Percentiles rank a stretch among this genome's conserved stretches.
phyloP scores from a whole-genome alignment of 2,113 vertebrate species.

The Aplodontia rufa region DNA sequence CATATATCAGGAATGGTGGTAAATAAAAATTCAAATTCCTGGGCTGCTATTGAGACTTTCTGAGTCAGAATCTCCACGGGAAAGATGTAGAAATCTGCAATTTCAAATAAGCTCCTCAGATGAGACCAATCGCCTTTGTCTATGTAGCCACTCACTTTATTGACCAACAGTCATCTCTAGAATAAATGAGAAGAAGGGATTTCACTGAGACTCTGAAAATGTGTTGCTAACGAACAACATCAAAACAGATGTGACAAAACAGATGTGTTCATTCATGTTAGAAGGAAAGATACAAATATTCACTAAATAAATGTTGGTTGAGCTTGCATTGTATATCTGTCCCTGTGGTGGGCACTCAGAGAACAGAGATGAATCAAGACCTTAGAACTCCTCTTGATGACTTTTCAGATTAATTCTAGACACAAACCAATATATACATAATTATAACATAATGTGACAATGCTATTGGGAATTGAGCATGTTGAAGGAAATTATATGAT shows the following conservation, averaged over 20 bases:
- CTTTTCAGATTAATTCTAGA: not conserved
- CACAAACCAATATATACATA: not conserved
- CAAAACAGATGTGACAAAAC: not conserved
- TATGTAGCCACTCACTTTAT: not conserved
- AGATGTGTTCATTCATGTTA: not conserved
- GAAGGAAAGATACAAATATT: not conserved
- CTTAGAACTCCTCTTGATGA: not conserved
- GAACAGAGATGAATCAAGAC: not conserved
- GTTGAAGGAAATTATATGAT: not conserved
- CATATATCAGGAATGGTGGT: not conserved
- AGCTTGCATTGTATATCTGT: not conserved
- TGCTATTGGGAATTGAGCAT: not conserved
- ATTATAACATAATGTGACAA: not conserved
- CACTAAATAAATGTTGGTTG: not conserved
- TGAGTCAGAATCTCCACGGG: not conserved
- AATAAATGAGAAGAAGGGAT: not conserved
- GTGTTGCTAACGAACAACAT: not conserved
- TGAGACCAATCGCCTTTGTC: conserved; percentile 5
- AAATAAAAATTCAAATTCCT: not conserved
- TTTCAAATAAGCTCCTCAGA: not conserved
- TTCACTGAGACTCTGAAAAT: conserved; percentile 15
- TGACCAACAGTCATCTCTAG: not conserved
- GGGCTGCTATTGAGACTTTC: not conserved
- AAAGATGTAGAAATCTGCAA: not conserved
- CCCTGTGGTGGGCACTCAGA: not conserved